Percentiles rank a stretch among this genome's conserved stretches.
Evolutionary conservation across 2,888 invertebrate species (phyloP).

Genomic region (Zaprionus obscuricornis): DNA sequence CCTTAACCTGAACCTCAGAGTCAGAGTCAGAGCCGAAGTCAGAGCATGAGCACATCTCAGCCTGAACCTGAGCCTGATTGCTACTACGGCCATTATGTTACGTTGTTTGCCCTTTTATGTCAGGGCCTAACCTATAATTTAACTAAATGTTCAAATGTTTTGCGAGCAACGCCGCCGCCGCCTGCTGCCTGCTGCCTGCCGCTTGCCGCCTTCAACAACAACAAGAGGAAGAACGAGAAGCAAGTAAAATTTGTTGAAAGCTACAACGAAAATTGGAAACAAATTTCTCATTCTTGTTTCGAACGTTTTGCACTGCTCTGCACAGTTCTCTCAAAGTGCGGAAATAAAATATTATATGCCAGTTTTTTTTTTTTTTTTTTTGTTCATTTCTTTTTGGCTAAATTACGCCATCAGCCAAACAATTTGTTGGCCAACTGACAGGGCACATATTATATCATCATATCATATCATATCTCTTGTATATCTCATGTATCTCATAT

Average conservation of each 20-base stretch:
- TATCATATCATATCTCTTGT: too few species aligned
- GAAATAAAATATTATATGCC: conserved; percentile 79
- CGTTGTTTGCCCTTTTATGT: conserved; percentile 80
- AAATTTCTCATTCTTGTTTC: conserved; percentile 56
- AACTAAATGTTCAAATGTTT: conserved; percentile 80
- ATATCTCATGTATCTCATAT: too few species aligned
- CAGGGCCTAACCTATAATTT: conserved; percentile 80
- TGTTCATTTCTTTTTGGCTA: too few species aligned
- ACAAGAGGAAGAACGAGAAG: conserved; percentile 2
- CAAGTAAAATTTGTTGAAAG: conserved; percentile 63
- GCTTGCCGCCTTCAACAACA: conserved; percentile 23
- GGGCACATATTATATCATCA: too few species aligned
- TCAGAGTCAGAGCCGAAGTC: too few species aligned
- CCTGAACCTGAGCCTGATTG: conserved; percentile 52
- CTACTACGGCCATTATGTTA: conserved; percentile 76
- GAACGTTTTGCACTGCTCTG: neutral
- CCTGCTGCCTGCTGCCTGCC: conserved; percentile 10
- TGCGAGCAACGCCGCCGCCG: conserved; percentile 38
- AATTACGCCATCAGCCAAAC: conserved; percentile 48
- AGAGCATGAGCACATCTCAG: too few species aligned
- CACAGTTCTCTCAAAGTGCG: conserved; percentile 61
- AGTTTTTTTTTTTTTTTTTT: conserved; percentile 41
- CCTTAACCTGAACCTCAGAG: too few species aligned
- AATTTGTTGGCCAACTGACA: conserved; percentile 46
- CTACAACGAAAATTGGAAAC: conserved; percentile 66